Conservation (phyloP, 35 echinoderm and acorn worm species). For the Anneissia japonica region DNA sequence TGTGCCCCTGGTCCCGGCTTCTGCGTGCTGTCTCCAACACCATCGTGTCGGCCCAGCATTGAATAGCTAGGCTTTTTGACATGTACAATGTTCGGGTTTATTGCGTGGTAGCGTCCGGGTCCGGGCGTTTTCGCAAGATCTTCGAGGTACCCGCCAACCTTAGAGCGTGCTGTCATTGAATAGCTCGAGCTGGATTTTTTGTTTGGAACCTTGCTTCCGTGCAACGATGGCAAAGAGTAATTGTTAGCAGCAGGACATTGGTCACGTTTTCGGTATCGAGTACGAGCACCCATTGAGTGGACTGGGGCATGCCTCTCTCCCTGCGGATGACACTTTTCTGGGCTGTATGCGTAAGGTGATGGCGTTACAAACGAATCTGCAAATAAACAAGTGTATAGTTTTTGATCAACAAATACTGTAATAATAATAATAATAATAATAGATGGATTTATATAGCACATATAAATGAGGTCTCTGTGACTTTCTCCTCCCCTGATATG, state of each 20-base stretch:
- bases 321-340: slow-evolving; percentile 92
- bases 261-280: slow-evolving; percentile 83
- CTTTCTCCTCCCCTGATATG: too few relatives aligned
- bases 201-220: slow-evolving; percentile 74
- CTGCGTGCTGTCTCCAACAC: slow-evolving; percentile 52
- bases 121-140: slow-evolving; percentile 89
- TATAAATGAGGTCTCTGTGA: too few relatives aligned
- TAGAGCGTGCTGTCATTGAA: slow-evolving; percentile 78
- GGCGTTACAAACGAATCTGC: slow-evolving; percentile 90
- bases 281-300: slow-evolving; percentile 82
- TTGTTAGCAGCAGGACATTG: slow-evolving; percentile 84
- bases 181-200: slow-evolving; percentile 75
- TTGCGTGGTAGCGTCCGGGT: slow-evolving; percentile 71
- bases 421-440: too few relatives aligned
- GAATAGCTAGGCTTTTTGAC: slow-evolving; percentile 86
- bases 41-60: slow-evolving; percentile 72
- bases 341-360: slow-evolving; percentile 89
- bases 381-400: too few relatives aligned
- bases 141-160: slow-evolving; percentile 89
- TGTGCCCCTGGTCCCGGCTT: slow-evolving; percentile 91
- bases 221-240: slow-evolving; percentile 56
- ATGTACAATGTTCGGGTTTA: slow-evolving; percentile 53
- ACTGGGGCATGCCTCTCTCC: slow-evolving; percentile 81
- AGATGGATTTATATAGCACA: too few relatives aligned
- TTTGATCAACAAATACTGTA: too few relatives aligned